These are phyloP conservation scores for Okamejei kenojei DNA, from an alignment of 2,797 vertebrate species.

Conservation along the genomic window DNA sequence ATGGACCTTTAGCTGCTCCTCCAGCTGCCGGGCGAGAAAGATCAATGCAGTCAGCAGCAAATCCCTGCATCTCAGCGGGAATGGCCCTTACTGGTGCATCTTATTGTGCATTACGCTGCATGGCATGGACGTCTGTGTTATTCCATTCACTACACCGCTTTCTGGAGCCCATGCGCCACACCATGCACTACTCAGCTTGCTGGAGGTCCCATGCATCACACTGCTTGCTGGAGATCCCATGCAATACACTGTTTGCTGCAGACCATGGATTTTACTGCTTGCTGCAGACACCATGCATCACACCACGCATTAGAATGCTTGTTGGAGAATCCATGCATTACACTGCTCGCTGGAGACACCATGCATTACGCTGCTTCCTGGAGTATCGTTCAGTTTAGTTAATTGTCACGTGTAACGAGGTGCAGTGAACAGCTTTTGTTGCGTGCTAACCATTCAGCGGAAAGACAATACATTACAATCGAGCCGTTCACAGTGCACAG, in stretches of 20 bases:
- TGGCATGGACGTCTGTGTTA: no score
- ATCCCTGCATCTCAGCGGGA: not conserved
- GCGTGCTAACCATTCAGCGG: no score
- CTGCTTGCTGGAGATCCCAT: not conserved
- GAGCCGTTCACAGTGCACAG: no score
- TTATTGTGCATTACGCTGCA: no score
- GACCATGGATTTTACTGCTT: not conserved
- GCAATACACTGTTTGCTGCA: not conserved
- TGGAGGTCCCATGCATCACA: no score
- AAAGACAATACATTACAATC: no score
- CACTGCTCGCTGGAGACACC: no score
- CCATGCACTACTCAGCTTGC: not conserved
- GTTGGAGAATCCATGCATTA: no score
- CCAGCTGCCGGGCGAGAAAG: not conserved
- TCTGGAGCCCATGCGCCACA: not conserved
- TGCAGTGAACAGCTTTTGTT: no score
- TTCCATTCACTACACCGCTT: not conserved
- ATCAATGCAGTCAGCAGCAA: no score
- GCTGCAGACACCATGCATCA: not conserved
- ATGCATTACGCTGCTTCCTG: not conserved
- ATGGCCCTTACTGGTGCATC: not conserved
- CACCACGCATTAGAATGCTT: not conserved
- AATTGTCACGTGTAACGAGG: no score
- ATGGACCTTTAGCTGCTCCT: not conserved
- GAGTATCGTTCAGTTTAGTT: no score